These are phyloP conservation scores for Synergus japonicus DNA, from an alignment of 2,888 invertebrate species.

Conservation along the genomic window DNA sequence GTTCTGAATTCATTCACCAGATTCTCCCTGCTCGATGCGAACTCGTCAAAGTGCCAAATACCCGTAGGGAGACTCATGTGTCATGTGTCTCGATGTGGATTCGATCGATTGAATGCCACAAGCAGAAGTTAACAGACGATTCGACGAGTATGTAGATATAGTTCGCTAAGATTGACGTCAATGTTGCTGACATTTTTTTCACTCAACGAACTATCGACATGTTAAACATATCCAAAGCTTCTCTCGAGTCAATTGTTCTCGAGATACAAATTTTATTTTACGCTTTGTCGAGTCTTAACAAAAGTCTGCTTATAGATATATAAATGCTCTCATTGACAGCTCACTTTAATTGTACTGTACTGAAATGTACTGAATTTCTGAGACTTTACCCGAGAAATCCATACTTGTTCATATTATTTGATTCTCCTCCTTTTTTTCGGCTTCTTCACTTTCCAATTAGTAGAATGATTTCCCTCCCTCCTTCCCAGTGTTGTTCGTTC, in stretches of 20 bases:
- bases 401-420: background rate
- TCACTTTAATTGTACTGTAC: background rate
- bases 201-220: conserved; percentile 22
- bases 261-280: background rate
- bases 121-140: conserved; percentile 40
- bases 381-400: background rate
- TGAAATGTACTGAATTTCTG: background rate
- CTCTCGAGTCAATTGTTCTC: conserved; percentile 17
- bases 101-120: conserved; percentile 38
- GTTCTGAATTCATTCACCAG: conserved; percentile 46
- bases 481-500: too few species aligned
- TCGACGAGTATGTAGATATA: conserved; percentile 36
- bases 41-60: conserved; percentile 55
- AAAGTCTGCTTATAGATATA: background rate
- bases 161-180: conserved; percentile 27
- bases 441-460: background rate
- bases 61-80: conserved; percentile 42
- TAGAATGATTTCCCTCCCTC: too few species aligned
- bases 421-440: background rate
- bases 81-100: conserved; percentile 39
- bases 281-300: background rate
- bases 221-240: conserved; percentile 12
- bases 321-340: background rate
- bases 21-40: conserved; percentile 28
- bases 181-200: conserved; percentile 34